A percentile compares a stretch with the other conserved stretches of the same genome.
These are phyloP conservation scores for Oriolus oriolus DNA, from an alignment of 2,113 vertebrate genomes.

Conservation along the genomic window DNA sequence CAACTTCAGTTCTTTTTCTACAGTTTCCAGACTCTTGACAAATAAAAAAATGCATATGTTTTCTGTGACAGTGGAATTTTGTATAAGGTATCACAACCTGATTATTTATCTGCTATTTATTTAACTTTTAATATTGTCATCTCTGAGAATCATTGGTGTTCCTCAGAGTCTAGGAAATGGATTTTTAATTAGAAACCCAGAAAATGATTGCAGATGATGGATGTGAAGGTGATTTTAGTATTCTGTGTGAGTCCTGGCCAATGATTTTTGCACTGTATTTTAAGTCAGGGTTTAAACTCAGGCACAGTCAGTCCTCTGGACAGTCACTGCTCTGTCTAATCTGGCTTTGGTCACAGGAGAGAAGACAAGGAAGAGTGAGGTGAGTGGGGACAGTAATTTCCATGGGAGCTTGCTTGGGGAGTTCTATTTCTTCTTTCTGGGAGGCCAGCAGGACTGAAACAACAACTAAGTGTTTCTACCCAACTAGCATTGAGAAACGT, in stretches of 20 bases:
- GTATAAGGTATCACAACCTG: not conserved
- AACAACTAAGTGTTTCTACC: not conserved
- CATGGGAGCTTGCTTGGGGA: not conserved
- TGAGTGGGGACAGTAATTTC: not conserved
- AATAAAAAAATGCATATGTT: not conserved
- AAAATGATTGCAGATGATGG: not conserved
- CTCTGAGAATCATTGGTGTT: not conserved
- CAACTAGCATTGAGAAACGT: not conserved
- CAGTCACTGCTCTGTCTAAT: not conserved
- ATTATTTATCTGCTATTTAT: not conserved
- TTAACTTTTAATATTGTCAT: not conserved
- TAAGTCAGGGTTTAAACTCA: not conserved
- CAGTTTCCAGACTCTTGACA: not conserved
- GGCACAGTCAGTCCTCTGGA: not conserved
- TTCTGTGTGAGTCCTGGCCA: not conserved
- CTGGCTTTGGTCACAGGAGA: not conserved
- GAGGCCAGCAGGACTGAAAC: not conserved
- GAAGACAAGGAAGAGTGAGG: not conserved
- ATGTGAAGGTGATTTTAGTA: not conserved
- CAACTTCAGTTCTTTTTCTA: not conserved
- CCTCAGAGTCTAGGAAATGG: not conserved
- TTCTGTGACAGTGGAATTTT: not conserved
- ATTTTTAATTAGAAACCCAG: slow-evolving; percentile 13
- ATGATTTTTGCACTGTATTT: not conserved
- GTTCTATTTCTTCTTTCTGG: not conserved